Evolutionary conservation across 1,140 invertebrate species (phyloP), one percentile per base, ranked within the genome.

Genomic region (Ctenoplectra terminalis): DNA sequence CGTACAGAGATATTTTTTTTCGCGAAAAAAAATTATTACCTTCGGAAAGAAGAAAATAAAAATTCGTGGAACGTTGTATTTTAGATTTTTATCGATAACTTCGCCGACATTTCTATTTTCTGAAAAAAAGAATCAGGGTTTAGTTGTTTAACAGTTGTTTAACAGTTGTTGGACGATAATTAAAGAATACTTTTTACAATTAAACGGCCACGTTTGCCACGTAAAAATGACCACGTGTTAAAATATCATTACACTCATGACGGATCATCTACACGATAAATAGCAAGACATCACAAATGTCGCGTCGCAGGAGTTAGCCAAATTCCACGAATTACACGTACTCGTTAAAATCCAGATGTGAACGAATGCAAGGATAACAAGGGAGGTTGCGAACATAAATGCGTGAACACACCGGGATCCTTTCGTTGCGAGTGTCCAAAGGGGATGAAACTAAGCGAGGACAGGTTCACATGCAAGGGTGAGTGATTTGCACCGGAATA

Each of bases 321-420:
- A 75, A 81, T 66, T 60, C 15, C 9, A 17, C 17, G 31, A 58
- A 66, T 74, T 46, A 81, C 72, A 74, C 72, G 61, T 66, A 56
- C 31, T 58, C 71, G 23, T 81, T 74, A 52, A 81, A 81, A 73
- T 71, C 17, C 95, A 92, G 96, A 98, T 92, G 95, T 98, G 80
- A 96, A 98, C 92, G 97, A 98, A 92, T 98, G 98, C 89, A 88
- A 95, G 84, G 93, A 95, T 72, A 95, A 95, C 50, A 97, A 97
- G 89, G 96, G 96, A 72, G 95, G 95, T 71, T 97, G 96, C 88
- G 95, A 95, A 83, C 94, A 95, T 83, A 91, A 93, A 61, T 96
- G 95, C 81, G 90, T 94, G 84, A 95, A 95, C 85, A 94, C 91
- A 15, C 92, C 92, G 26, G 95, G 95, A 63, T 94, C 94, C 29